A percentile compares a stretch with the other conserved stretches of the same genome.
These are phyloP conservation scores for Mastacembelus armatus DNA, from an alignment of 2,797 vertebrate genomes.

Conservation along the genomic window DNA sequence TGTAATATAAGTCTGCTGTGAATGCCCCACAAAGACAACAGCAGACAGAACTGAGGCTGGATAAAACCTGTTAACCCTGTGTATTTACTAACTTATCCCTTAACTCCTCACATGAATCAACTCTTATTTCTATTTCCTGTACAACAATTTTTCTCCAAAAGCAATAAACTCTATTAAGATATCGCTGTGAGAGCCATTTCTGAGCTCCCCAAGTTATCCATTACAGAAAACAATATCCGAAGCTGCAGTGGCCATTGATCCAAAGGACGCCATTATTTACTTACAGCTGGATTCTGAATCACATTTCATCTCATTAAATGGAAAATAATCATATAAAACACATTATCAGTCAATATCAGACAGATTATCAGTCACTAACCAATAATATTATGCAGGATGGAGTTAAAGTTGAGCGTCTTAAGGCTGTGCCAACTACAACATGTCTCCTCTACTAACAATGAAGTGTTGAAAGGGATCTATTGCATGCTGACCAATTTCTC, in stretches of 20 bases:
- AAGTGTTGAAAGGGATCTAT: not conserved
- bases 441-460: not conserved
- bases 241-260: conserved; percentile 30
- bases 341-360: not conserved
- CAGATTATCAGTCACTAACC: not conserved
- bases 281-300: conserved; percentile 21
- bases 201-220: conserved; percentile 21
- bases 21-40: conserved; percentile 29
- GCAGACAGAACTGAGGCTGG: conserved; percentile 12
- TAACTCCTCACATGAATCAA: conserved; percentile 31
- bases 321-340: conserved; percentile 14
- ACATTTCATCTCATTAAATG: not conserved
- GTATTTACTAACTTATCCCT: conserved; percentile 45
- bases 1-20: conserved; percentile 20
- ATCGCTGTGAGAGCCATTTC: conserved; percentile 20
- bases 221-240: conserved; percentile 27
- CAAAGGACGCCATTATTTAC: conserved; percentile 13
- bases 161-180: conserved; percentile 25
- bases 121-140: conserved; percentile 41
- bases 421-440: not conserved
- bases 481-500: not conserved
- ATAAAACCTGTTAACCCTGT: conserved; percentile 42
- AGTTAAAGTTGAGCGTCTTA: not conserved
- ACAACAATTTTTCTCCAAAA: conserved; percentile 36
- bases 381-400: not conserved